These are phyloP conservation scores for Microcebus lehilahytsara DNA, from an alignment of 2,113 vertebrate species.

Conservation along the genomic window DNA sequence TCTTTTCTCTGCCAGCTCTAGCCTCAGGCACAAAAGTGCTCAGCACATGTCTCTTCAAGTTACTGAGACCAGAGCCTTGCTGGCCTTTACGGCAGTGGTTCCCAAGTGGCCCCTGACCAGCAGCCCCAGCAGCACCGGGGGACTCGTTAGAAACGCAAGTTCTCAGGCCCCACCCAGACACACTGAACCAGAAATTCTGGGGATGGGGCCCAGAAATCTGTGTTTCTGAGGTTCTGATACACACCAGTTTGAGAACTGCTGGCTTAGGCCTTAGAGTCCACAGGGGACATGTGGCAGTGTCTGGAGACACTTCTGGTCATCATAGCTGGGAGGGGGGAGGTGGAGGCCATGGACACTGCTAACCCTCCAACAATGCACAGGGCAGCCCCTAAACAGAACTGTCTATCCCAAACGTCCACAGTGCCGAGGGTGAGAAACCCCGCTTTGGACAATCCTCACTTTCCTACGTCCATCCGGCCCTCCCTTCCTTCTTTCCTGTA, in stretches of 20 bases:
- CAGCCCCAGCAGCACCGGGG: not conserved
- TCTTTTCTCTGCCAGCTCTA: not conserved
- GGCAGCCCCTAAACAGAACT: not conserved
- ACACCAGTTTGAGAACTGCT: not conserved
- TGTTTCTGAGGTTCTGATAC: not conserved
- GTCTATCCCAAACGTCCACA: not conserved
- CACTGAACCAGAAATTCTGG: not conserved
- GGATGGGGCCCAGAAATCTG: not conserved
- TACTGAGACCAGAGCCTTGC: not conserved
- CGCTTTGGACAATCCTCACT: not conserved
- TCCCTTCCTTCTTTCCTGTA: not conserved
- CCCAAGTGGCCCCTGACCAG: not conserved
- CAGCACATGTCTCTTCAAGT: not conserved
- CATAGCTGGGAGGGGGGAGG: not conserved
- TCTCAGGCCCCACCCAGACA: not conserved
- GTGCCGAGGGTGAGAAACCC: fast-evolving
- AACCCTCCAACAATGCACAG: not conserved
- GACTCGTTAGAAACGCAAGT: not conserved
- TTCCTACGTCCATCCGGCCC: not conserved
- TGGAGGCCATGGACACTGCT: not conserved
- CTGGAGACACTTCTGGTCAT: no score
- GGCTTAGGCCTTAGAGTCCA: not conserved
- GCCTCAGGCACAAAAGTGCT: not conserved
- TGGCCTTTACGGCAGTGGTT: not conserved
- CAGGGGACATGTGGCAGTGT: not conserved